phyloP scores from a whole-genome alignment of 2,113 vertebrate species.

The Oncorhynchus mykiss region DNA sequence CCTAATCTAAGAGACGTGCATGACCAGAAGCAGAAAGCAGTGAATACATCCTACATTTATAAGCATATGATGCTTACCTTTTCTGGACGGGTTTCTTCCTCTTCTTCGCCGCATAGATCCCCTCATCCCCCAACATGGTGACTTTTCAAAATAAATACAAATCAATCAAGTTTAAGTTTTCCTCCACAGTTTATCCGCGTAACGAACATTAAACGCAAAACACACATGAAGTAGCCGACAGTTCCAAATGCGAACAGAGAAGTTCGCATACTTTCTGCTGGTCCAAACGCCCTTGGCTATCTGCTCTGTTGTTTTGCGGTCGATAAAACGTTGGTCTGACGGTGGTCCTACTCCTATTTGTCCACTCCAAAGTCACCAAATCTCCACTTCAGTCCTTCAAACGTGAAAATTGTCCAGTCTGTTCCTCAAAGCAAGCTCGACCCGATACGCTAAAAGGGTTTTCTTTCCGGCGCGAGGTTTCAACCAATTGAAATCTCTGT shows the following conservation, averaged over 20 bases:
- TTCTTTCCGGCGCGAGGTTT: not conserved
- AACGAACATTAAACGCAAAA: not conserved
- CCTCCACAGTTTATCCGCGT: not conserved
- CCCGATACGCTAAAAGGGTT: not conserved
- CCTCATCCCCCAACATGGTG: slow-evolving; percentile 38
- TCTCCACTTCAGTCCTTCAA: not conserved
- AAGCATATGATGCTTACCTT: slow-evolving; percentile 4
- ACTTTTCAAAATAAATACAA: not conserved
- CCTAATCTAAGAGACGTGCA: no score
- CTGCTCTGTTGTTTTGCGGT: not conserved
- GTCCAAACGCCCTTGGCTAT: not conserved
- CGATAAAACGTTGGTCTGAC: not conserved
- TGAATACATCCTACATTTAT: no score
- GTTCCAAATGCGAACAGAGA: not conserved
- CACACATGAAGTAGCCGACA: no score
- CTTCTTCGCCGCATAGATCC: slow-evolving; percentile 39
- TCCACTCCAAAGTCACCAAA: slow-evolving; percentile 5
- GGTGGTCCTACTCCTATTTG: not conserved
- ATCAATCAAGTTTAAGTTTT: not conserved
- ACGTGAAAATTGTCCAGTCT: not conserved
- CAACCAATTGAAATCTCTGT: slow-evolving; percentile 20
- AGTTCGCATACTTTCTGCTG: not conserved
- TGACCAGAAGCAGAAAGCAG: no score
- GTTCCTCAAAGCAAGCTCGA: not conserved
- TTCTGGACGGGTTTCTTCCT: slow-evolving; percentile 54